Evolutionary conservation across 2,797 vertebrate genomes (phyloP), one percentile per base, ranked within the genome.

Genomic region (Cetoscarus ocellatus): DNA sequence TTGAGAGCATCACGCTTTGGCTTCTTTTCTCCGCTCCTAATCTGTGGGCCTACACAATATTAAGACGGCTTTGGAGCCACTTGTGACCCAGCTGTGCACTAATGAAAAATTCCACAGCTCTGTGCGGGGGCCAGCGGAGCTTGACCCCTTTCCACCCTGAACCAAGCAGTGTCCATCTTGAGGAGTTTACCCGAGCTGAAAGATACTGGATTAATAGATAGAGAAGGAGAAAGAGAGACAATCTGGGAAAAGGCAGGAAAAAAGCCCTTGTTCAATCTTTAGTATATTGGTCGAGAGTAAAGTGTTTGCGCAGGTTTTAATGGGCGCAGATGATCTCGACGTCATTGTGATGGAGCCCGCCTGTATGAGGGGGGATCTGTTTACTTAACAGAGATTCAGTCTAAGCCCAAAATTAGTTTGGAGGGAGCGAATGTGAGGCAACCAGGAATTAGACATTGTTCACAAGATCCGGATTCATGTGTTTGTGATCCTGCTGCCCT

Each of bases 71-170:
- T 96, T 97, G 96, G 96, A 96, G 95, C 94, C 93, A 95, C 95
- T 95, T 96, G 96, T 96, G 95, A 96, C 96, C 96, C 96, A 98
- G 96, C 96, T 98, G 97, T 96, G 96, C 96, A 95, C 97, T 98
- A 99, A 97, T 98, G 96, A 97, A 98, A 98, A 97, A 98, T 98
- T 99, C 97, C 97, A 96, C 91, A 92, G 96, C 95, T 96, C 93
- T 85, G 94, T 93, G 93, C 93, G 91, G 93, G 94, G 96, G 95
- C 96, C 95, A 94, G 90, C 90, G 92, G 93, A 93, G 93, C 92
- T 96, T 96, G 96, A 93, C 88, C 91, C 85, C 83, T 86, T 86
- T 88, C 87, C 87, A 86, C 81, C 88, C 79, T 63, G 58, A 85
- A 90, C 90, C 92, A 87, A 87, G 88, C 95, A 93, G 84, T 94